Conservation (phyloP, 2,888 invertebrate genomes). For the Pasiphila rectangulata region DNA sequence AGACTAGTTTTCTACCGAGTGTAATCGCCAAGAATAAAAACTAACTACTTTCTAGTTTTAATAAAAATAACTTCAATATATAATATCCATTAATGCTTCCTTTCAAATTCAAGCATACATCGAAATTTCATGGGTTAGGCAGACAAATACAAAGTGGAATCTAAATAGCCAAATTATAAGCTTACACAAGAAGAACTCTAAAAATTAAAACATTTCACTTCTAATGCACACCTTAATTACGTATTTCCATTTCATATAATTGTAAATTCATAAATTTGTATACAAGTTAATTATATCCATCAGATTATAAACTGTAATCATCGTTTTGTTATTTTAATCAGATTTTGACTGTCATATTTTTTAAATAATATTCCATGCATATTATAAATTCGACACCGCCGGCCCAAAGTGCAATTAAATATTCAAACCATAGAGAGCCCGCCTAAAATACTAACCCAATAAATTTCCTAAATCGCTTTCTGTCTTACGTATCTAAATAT, state of each 20-base stretch:
- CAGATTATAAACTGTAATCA: conserved; percentile 21
- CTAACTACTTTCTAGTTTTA: no score
- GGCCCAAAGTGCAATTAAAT: conserved; percentile 33
- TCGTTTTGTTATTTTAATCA: conserved; percentile 32
- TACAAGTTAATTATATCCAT: conserved; percentile 22
- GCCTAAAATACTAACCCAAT: conserved; percentile 36
- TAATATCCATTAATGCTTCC: no score
- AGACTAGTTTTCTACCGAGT: no score
- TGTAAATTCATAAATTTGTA: conserved; percentile 21
- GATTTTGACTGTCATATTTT: conserved; percentile 31
- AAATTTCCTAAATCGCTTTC: conserved; percentile 33
- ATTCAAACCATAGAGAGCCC: conserved; percentile 31
- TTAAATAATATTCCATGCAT: conserved; percentile 34
- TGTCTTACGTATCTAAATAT: conserved; percentile 33
- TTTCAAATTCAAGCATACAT: not conserved
- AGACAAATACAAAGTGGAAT: conserved; percentile 1
- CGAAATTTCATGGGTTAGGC: not conserved
- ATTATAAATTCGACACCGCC: conserved; percentile 30
- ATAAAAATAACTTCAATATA: no score
- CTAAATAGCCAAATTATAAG: conserved; percentile 8
- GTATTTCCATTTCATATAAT: conserved; percentile 12
- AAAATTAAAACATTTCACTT: conserved; percentile 22
- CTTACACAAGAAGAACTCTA: not conserved
- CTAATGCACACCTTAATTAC: conserved; percentile 7
- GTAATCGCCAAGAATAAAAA: no score